Percentiles rank a stretch among this genome's conserved stretches.
These are phyloP conservation scores for Speoplatyrhinus poulsoni DNA, from an alignment of 2,113 vertebrate species.

Conservation along the genomic window DNA sequence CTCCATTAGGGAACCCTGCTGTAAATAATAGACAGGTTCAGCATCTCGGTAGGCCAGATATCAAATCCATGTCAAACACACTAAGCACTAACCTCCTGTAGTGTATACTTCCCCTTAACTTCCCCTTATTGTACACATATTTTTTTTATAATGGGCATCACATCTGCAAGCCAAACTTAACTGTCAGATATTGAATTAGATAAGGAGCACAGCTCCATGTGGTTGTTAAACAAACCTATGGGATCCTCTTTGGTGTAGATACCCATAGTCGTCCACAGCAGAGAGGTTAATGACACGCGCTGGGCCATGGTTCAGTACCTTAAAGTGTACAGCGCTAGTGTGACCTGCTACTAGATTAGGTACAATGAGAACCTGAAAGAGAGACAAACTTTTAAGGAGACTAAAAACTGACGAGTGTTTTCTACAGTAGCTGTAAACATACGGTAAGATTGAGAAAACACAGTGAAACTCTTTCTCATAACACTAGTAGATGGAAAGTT, in stretches of 20 bases:
- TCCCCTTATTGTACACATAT: too few species aligned
- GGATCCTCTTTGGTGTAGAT: conserved; percentile 68
- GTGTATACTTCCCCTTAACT: too few species aligned
- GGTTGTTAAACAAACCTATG: conserved; percentile 50
- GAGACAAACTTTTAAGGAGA: background rate
- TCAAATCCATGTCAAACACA: too few species aligned
- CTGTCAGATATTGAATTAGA: too few species aligned
- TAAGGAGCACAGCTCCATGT: too few species aligned
- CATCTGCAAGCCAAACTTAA: too few species aligned
- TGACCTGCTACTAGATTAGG: conserved; percentile 59
- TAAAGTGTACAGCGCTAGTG: conserved; percentile 63
- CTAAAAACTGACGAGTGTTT: background rate
- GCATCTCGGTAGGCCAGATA: too few species aligned
- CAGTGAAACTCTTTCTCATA: background rate
- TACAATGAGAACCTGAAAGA: conserved; percentile 54
- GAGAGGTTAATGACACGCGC: conserved; percentile 63
- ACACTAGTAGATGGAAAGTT: background rate
- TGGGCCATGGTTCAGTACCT: conserved; percentile 71
- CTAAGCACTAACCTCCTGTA: too few species aligned
- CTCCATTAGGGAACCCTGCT: too few species aligned
- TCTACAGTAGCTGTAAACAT: background rate
- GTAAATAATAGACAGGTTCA: too few species aligned
- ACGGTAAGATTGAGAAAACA: background rate
- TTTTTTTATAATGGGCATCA: too few species aligned
- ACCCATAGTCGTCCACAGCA: conserved; percentile 66